Base-by-base conservation (phyloP, 1,140 invertebrate species). In the Cataglyphis hispanica region DNA sequence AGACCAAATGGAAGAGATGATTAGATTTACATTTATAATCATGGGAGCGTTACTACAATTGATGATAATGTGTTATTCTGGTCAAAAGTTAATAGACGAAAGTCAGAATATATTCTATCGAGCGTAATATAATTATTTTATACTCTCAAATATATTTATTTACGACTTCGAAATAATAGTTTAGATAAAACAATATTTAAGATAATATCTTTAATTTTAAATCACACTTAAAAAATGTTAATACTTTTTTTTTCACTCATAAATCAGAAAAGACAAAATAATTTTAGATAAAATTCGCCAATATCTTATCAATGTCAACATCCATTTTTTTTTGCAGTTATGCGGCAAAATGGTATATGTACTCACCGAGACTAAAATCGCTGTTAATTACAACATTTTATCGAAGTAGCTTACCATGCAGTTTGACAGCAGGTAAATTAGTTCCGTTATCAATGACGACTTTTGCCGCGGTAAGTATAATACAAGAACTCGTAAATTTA, bases 1-100 rank as follows among this genome's bases (percentile, higher is more conserved):
- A 56, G 5, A 69, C 2, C 77, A 78, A 56, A 31, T 69, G 22
- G 63, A 80, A 25, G 64, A 80, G 58, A 27, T 78, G 61, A n/a
- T 69, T 25, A 80, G 77, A 43, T 80, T 40, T 56, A 25, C 6
- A 10, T 80, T 80, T 27, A 69, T 58, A 53, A 80, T 80, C 40
- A 27, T 69, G 31, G 77, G 34, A 27, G 46, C 60, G 8, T 56
- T 80, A 50, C 1, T 80, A 19, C 77, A 80, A 56, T 13, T 80
- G 10, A n/a, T 80, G 64, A 69, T 70, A 6, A n/a, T 80, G 31
- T 80, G 77, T 80, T 70, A 80, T n/a, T 69, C 77, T 40, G 34
- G 50, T 56, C 64, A 80, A 22, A 69, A 80, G 8, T 69, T 80
- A 69, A 80, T 80, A 34, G 64, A 80, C 46, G 43, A 56, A 80